phyloP scores from a whole-genome alignment of 2,113 vertebrate species.

The Labeo catla region DNA sequence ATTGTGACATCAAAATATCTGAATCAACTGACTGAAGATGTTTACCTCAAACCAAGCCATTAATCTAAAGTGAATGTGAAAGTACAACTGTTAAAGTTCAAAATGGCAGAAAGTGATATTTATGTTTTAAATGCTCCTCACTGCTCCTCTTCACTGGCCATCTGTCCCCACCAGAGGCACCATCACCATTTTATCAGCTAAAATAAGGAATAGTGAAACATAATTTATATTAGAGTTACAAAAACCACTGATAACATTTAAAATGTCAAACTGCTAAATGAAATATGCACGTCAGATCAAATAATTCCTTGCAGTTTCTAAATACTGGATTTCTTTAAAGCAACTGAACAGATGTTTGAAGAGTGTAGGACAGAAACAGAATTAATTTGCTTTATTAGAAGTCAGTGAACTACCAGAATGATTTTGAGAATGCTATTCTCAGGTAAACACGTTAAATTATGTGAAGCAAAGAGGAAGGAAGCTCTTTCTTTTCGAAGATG shows the following conservation, averaged over 20 bases:
- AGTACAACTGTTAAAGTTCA: background rate
- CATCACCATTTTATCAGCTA: background rate
- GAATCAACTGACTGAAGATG: background rate
- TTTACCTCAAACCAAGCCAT: background rate
- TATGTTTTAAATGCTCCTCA: background rate
- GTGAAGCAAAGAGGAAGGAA: background rate
- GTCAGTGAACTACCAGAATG: too few species aligned
- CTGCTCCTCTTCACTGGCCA: background rate
- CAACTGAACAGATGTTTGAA: too few species aligned
- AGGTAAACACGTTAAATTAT: background rate
- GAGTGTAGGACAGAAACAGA: too few species aligned
- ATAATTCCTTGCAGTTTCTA: too few species aligned
- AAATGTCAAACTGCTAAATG: background rate
- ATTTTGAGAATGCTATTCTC: too few species aligned
- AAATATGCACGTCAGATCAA: background rate
- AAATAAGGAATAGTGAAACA: background rate
- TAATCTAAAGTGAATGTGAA: conserved; percentile 1
- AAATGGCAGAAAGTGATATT: background rate
- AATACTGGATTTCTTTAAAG: too few species aligned
- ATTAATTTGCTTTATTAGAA: too few species aligned
- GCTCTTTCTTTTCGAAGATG: background rate
- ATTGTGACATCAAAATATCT: background rate
- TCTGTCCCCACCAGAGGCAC: background rate
- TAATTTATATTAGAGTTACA: background rate
- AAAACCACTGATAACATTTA: too few species aligned